Evolutionary conservation across 2,797 vertebrate genomes (phyloP).

Genomic region (Chiroxiphia lanceolata): DNA sequence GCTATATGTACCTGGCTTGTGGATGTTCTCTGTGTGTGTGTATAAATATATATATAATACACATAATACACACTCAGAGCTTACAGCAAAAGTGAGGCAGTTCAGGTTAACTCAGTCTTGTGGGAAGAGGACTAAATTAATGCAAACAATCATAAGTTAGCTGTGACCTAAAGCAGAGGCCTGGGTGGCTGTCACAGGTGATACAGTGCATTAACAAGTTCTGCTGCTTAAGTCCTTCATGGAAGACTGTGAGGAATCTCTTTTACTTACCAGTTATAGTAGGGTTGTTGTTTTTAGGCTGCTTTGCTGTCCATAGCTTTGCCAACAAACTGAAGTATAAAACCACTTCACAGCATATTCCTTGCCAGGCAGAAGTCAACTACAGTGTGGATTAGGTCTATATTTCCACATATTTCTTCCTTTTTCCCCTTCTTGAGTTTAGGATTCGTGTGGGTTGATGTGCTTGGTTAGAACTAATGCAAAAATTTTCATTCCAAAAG

Average conservation of each 20-base stretch:
- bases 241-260: background rate
- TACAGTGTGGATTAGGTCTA: background rate
- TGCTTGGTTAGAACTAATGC: background rate
- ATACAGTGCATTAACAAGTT: background rate
- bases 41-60: background rate
- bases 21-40: background rate
- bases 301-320: background rate
- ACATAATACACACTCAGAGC: background rate
- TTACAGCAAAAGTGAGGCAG: background rate
- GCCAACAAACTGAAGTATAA: background rate
- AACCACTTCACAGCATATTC: background rate
- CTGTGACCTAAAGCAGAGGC: background rate
- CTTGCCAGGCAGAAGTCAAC: background rate
- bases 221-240: background rate
- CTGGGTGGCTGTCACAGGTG: background rate
- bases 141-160: background rate
- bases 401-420: background rate
- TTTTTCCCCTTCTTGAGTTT: background rate
- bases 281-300: background rate
- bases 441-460: background rate
- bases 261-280: background rate
- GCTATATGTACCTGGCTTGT: background rate
- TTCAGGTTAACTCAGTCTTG: background rate
- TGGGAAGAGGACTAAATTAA: background rate
- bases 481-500: constrained; percentile 71